Percentiles rank a stretch among this genome's conserved stretches.
phyloP scores from a whole-genome alignment of 2,113 vertebrate species.

The Forbesichthys agassizii region DNA sequence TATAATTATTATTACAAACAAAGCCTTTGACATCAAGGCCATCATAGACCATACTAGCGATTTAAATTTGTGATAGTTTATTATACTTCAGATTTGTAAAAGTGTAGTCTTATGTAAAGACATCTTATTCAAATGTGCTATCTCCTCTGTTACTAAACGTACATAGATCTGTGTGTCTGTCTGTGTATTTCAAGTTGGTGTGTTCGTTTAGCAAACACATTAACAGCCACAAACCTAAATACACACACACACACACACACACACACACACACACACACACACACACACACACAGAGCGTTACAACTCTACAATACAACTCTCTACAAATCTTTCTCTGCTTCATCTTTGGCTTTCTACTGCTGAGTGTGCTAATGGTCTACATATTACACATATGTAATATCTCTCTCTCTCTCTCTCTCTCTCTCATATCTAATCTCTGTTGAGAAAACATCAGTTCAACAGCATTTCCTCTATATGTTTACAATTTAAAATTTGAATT shows the following conservation, averaged over 20 bases:
- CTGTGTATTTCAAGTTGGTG: neutral
- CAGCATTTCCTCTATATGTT: too few relatives aligned
- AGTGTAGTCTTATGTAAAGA: too few relatives aligned
- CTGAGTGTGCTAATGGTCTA: neutral
- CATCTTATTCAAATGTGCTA: too few relatives aligned
- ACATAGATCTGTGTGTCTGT: neutral
- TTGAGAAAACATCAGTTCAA: neutral
- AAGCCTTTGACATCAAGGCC: too few relatives aligned
- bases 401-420: neutral
- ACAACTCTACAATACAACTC: too few relatives aligned
- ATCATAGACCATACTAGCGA: too few relatives aligned
- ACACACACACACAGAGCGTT: neutral
- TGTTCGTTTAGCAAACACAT: neutral
- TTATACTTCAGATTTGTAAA: too few relatives aligned
- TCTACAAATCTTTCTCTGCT: slow-evolving; percentile 8
- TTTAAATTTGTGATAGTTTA: too few relatives aligned
- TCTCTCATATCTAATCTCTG: neutral
- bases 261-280: neutral
- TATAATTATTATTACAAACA: too few relatives aligned
- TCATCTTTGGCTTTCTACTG: neutral
- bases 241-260: neutral
- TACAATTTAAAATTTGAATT: too few relatives aligned
- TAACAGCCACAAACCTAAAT: neutral
- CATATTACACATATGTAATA: too few relatives aligned
- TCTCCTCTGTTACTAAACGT: too few relatives aligned